Percentiles rank a stretch among this genome's conserved stretches.
Conservation (phyloP, 2,888 invertebrate genomes). For the Rhodophaea formosa region DNA sequence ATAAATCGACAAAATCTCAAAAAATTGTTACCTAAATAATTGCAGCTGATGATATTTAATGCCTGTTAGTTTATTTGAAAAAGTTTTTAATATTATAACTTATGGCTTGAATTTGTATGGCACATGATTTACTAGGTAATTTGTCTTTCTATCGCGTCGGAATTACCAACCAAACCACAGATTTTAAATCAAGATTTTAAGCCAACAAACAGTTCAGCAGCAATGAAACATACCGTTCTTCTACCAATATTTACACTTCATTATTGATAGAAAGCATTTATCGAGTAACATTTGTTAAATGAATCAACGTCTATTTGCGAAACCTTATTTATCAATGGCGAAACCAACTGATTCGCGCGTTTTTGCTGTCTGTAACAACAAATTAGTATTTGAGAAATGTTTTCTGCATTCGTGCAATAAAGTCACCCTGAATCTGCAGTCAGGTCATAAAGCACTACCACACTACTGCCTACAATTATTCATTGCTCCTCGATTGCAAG, state of each 20-base stretch:
- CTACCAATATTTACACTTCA: neutral
- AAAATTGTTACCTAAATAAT: too few species aligned
- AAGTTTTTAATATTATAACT: too few species aligned
- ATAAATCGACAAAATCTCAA: too few species aligned
- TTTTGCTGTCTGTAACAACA: neutral
- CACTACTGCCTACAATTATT: neutral
- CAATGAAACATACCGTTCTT: neutral
- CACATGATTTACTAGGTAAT: too few species aligned
- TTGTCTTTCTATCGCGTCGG: too few species aligned
- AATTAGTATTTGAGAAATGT: neutral
- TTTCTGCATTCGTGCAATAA: neutral
- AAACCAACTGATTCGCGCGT: neutral
- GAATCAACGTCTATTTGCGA: neutral
- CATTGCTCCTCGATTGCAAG: neutral
- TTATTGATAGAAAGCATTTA: neutral
- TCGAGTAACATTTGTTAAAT: neutral
- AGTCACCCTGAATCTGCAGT: neutral
- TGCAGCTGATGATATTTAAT: too few species aligned
- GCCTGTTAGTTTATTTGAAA: too few species aligned
- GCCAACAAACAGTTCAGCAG: neutral
- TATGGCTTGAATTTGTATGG: too few species aligned
- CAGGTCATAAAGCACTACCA: neutral
- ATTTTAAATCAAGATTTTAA: neutral
- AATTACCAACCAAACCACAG: neutral
- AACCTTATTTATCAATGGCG: neutral